Conservation (phyloP, 2,888 invertebrate genomes). For the Agrilus cyanescens region DNA sequence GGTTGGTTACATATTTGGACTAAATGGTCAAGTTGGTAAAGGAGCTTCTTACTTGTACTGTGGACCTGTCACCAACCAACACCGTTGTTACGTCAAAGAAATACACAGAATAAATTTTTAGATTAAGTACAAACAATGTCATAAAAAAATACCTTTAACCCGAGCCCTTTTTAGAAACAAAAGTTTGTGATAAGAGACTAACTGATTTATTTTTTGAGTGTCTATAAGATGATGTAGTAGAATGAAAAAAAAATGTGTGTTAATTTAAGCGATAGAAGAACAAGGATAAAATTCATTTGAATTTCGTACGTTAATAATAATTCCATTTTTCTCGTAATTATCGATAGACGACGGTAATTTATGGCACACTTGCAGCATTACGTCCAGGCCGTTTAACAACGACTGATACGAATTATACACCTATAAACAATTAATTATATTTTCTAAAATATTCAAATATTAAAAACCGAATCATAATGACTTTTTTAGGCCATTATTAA, state of each 20-base stretch:
- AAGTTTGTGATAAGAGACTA: too few species aligned
- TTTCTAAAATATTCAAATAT: too few species aligned
- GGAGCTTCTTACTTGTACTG: conserved; percentile 89
- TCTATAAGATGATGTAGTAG: too few species aligned
- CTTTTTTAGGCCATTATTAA: too few species aligned
- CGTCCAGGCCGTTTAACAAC: conserved; percentile 51
- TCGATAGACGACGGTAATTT: conserved; percentile 33
- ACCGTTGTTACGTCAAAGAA: conserved; percentile 19
- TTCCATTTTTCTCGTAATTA: conserved; percentile 24
- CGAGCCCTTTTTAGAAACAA: too few species aligned
- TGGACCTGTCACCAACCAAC: conserved; percentile 58
- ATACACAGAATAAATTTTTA: conserved; percentile 1
- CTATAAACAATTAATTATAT: conserved; percentile 30
- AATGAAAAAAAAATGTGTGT: conserved; percentile 1
- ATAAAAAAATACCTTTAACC: too few species aligned
- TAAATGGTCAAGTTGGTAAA: conserved; percentile 89
- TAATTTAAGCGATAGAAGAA: background rate
- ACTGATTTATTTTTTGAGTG: too few species aligned
- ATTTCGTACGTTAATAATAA: conserved; percentile 28
- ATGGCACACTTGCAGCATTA: conserved; percentile 56
- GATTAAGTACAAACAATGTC: background rate
- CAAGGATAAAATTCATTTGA: background rate
- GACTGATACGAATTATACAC: conserved; percentile 57
- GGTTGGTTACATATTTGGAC: conserved; percentile 94
- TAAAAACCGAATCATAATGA: too few species aligned